Conservation (phyloP, 2,888 invertebrate species). For the Idaea aversata region DNA sequence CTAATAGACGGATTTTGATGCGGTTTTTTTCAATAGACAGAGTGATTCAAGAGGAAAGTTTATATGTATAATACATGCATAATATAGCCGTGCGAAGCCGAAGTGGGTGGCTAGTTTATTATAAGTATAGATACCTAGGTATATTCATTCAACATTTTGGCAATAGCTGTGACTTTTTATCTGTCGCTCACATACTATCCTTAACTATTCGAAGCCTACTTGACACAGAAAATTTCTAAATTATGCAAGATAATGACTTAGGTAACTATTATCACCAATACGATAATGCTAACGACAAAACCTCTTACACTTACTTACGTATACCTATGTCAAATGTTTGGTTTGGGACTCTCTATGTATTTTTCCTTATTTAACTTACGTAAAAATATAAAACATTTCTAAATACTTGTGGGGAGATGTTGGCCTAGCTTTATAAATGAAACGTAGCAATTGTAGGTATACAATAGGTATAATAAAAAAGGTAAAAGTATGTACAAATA, state of each 20-base stretch:
- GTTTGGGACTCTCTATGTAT: slow-evolving; percentile 16
- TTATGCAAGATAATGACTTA: slow-evolving; percentile 34
- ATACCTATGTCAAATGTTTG: background rate
- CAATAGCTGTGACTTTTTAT: background rate
- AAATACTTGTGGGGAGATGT: no score
- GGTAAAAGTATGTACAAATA: no score
- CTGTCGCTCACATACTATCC: background rate
- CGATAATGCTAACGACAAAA: slow-evolving; percentile 37
- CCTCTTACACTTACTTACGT: slow-evolving; percentile 8
- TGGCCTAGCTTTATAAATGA: no score
- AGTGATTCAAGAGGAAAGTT: no score
- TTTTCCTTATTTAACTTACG: background rate
- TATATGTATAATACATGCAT: no score
- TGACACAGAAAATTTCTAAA: slow-evolving; percentile 27
- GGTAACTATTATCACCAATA: slow-evolving; percentile 34
- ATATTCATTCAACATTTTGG: background rate
- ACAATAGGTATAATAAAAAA: no score
- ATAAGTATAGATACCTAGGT: no score
- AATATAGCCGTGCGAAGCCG: no score
- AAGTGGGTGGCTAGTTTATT: no score
- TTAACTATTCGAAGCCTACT: background rate
- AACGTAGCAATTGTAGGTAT: no score
- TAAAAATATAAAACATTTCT: background rate
- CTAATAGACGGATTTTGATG: no score
- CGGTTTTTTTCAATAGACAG: no score